phyloP scores from a whole-genome alignment of 2,797 vertebrate genomes.

The Odontamblyopus rebecca region DNA sequence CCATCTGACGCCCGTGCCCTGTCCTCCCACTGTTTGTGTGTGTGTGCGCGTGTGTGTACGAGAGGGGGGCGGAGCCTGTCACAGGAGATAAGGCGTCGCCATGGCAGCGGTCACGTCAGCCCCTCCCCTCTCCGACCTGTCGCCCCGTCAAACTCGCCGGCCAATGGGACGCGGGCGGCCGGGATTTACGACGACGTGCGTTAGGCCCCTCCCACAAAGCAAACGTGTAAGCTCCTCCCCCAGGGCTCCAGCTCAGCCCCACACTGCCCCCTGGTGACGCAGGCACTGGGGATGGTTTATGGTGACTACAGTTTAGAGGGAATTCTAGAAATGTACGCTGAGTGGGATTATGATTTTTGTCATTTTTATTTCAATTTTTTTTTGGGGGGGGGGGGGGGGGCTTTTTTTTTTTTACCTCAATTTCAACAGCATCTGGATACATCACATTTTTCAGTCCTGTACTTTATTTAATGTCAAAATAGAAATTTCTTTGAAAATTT shows the following conservation, averaged over 20 bases:
- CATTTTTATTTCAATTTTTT: no score
- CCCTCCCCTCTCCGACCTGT: slow-evolving; percentile 48
- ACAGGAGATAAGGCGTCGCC: slow-evolving; percentile 47
- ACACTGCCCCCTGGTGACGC: slow-evolving; percentile 68
- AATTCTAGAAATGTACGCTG: background rate
- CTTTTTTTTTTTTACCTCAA: background rate
- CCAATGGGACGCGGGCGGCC: slow-evolving; percentile 38
- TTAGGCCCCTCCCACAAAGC: slow-evolving; percentile 1
- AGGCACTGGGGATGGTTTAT: background rate
- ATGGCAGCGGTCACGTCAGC: slow-evolving; percentile 39
- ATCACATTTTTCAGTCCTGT: background rate
- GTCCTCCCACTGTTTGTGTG: background rate
- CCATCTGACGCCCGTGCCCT: background rate
- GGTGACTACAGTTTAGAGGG: background rate
- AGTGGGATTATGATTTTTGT: no score
- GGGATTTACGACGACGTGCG: background rate
- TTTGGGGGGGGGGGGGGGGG: no score
- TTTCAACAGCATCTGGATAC: background rate
- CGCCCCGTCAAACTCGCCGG: slow-evolving; percentile 11
- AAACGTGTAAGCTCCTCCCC: background rate
- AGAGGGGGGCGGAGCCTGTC: slow-evolving; percentile 43
- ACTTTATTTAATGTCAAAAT: background rate
- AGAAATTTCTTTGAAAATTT: background rate
- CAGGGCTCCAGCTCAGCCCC: slow-evolving; percentile 38
- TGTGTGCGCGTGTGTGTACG: slow-evolving; percentile 64